Conservation (phyloP, 2,888 invertebrate genomes). For the Pharmacophagus antenor region DNA sequence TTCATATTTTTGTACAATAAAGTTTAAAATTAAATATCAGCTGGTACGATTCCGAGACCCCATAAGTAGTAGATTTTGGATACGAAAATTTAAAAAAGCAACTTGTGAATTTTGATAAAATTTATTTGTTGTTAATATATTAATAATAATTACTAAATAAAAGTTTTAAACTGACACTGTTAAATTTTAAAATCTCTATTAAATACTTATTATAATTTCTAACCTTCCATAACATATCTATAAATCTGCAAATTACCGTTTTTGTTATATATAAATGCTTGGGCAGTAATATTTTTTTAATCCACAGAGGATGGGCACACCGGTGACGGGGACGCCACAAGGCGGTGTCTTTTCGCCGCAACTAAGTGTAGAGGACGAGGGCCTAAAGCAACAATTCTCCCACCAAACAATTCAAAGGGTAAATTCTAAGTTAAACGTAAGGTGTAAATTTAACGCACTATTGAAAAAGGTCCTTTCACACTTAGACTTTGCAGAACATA, state of each 20-base stretch:
- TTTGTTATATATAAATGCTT: background rate
- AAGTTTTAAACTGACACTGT: too few relatives aligned
- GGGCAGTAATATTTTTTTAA: conserved; percentile 15
- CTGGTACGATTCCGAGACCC: too few relatives aligned
- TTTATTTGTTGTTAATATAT: too few relatives aligned
- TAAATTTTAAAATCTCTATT: too few relatives aligned
- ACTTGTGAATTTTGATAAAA: too few relatives aligned
- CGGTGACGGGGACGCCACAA: conserved; percentile 71
- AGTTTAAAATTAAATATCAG: too few relatives aligned
- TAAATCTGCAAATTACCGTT: background rate
- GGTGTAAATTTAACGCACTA: conserved; percentile 16
- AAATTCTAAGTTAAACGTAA: conserved; percentile 45
- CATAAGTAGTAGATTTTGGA: background rate
- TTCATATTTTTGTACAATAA: too few relatives aligned
- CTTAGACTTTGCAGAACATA: conserved; percentile 52
- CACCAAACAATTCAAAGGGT: conserved; percentile 77
- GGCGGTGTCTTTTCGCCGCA: conserved; percentile 71
- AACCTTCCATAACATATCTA: too few relatives aligned
- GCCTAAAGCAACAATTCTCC: conserved; percentile 73
- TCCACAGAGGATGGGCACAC: conserved; percentile 71
- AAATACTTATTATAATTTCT: too few relatives aligned
- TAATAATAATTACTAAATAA: too few relatives aligned
- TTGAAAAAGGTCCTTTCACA: conserved; percentile 38
- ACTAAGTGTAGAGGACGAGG: conserved; percentile 72
- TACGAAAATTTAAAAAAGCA: too few relatives aligned